Evolutionary conservation across 2,888 invertebrate species (phyloP).

Genomic region (Diploptera punctata): DNA sequence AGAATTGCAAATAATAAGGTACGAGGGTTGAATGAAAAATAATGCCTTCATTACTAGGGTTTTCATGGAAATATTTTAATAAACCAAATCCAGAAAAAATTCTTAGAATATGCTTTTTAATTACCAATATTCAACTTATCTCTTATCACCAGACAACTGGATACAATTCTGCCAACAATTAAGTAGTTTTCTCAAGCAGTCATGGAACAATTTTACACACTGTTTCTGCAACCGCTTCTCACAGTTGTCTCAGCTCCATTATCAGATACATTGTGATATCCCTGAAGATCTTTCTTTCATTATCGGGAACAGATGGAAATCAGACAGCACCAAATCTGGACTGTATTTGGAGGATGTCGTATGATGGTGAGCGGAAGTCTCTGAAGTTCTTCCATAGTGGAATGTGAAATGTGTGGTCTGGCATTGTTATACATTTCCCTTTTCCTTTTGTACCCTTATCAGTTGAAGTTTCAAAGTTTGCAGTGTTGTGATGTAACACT

Average conservation of each 20-base stretch:
- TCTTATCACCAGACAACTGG: constrained; percentile 4
- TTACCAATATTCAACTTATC: not conserved
- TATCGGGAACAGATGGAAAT: not conserved
- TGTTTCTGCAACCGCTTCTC: not conserved
- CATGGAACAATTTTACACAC: not conserved
- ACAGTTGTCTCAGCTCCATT: not conserved
- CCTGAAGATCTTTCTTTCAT: constrained; percentile 5
- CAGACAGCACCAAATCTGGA: constrained; percentile 1
- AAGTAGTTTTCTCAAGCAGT: not conserved
- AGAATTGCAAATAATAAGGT: too few species aligned
- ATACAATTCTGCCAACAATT: constrained; percentile 8
- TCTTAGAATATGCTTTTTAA: constrained; percentile 11
- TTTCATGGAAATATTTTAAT: not conserved
- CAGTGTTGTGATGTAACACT: not conserved
- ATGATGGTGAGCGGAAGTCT: not conserved
- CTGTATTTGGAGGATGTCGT: not conserved
- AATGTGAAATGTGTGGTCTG: constrained; percentile 2
- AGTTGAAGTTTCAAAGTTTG: not conserved
- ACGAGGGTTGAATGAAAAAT: not conserved
- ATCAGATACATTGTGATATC: constrained; percentile 3
- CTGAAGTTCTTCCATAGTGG: not conserved
- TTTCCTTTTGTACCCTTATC: not conserved
- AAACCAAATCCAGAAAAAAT: constrained; percentile 4
- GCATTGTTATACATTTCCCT: not conserved
- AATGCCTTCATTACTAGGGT: not conserved